A percentile compares a stretch with the other conserved stretches of the same genome.
Evolutionary conservation across 2,113 vertebrate species (phyloP).

Genomic region (Theristicus caerulescens): DNA sequence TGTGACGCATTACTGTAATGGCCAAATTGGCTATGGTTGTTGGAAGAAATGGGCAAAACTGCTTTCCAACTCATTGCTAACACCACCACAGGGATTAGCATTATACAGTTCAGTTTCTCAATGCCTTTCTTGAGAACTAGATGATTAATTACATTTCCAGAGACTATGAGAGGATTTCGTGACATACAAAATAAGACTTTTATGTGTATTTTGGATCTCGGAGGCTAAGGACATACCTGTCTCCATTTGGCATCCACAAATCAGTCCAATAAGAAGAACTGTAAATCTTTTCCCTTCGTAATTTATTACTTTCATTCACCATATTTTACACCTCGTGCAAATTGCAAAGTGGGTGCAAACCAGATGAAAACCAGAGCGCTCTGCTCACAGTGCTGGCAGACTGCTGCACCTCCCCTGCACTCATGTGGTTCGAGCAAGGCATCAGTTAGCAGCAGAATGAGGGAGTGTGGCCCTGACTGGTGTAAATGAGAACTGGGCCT

Average conservation of each 20-base stretch:
- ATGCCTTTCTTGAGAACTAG: background rate
- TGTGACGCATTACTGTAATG: background rate
- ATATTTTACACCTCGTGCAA: fast-evolving
- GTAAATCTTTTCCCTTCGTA: background rate
- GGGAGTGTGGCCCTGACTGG: background rate
- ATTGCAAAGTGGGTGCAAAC: background rate
- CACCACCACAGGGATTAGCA: background rate
- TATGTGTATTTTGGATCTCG: background rate
- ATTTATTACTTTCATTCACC: background rate
- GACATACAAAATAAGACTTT: background rate
- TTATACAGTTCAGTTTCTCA: background rate
- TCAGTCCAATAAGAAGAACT: background rate
- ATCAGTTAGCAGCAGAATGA: background rate
- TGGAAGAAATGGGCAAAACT: background rate
- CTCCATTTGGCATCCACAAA: background rate
- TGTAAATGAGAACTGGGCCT: background rate
- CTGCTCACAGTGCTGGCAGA: background rate
- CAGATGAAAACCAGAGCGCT: background rate
- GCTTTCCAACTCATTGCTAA: background rate
- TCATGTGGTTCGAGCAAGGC: background rate
- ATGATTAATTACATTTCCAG: background rate
- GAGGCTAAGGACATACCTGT: background rate
- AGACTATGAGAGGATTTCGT: background rate
- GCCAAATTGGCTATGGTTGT: background rate
- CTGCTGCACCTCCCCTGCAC: background rate